phyloP scores from a whole-genome alignment of 1,140 invertebrate species.

The Paraescarpia echinospica region DNA sequence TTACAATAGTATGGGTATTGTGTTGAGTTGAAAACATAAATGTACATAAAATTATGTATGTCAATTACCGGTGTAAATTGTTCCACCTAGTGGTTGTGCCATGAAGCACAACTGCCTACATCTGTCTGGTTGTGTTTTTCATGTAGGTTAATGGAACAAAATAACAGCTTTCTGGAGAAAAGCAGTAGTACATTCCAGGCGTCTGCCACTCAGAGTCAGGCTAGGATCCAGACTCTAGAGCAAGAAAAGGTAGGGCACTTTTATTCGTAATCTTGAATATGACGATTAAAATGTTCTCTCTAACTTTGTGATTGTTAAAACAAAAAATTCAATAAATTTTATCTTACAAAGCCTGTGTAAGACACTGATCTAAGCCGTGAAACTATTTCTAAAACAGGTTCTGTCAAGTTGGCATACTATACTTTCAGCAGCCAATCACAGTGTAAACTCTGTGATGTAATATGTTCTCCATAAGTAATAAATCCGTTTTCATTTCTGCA shows the following conservation, averaged over 20 bases:
- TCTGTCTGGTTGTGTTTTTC: slow-evolving; percentile 21
- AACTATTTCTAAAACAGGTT: no score
- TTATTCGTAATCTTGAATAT: not conserved
- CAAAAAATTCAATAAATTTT: no score
- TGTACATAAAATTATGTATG: no score
- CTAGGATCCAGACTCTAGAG: slow-evolving; percentile 53
- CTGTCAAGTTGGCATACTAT: not conserved
- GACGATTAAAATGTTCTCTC: not conserved
- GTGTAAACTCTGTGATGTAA: not conserved
- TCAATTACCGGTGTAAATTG: no score
- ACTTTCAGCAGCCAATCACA: not conserved
- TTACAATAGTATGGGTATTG: no score
- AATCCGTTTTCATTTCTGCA: not conserved
- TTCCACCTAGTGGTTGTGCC: not conserved
- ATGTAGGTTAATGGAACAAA: slow-evolving; percentile 58
- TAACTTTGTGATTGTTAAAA: not conserved
- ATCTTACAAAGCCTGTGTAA: no score
- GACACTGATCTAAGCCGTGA: no score
- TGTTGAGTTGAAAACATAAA: no score
- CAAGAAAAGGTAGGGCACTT: slow-evolving; percentile 52
- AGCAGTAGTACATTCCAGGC: slow-evolving; percentile 53
- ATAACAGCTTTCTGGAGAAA: slow-evolving; percentile 56
- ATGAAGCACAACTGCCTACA: not conserved
- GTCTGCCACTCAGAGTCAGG: slow-evolving; percentile 52
- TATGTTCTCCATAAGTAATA: not conserved